Evolutionary conservation across 2,113 vertebrate species (phyloP).

Genomic region (Gnathochromis pfefferi): DNA sequence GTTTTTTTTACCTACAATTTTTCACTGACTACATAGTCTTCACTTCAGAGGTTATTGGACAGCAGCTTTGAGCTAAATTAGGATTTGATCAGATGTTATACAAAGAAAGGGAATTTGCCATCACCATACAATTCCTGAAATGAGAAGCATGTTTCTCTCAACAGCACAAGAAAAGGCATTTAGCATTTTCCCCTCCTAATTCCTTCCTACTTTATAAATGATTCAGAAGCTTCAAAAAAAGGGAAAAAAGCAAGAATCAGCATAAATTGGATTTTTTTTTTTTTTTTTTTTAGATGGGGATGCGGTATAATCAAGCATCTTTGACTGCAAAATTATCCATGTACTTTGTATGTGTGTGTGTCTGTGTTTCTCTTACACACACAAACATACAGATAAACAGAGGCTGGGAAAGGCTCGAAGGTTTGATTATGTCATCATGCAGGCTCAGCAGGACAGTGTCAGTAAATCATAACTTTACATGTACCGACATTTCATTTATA

Average conservation of each 20-base stretch:
- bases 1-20: neutral
- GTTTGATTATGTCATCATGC: neutral
- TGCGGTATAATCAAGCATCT: slow-evolving; percentile 45
- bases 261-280: neutral
- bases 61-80: neutral
- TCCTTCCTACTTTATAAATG: slow-evolving; percentile 26
- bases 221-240: slow-evolving; percentile 18
- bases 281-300: neutral
- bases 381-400: slow-evolving; percentile 4
- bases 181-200: neutral
- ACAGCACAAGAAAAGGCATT: neutral
- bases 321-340: slow-evolving; percentile 19
- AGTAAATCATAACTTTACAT: neutral
- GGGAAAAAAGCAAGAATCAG: slow-evolving; percentile 23
- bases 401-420: neutral
- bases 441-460: neutral
- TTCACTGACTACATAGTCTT: neutral
- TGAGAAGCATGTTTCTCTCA: neutral
- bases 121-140: slow-evolving; percentile 1
- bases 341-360: neutral
- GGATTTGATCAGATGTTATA: neutral
- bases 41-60: neutral
- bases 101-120: slow-evolving; percentile 33
- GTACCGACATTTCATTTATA: neutral
- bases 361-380: neutral